A percentile compares a stretch with the other conserved stretches of the same genome.
Evolutionary conservation across 2,888 invertebrate species (phyloP).

Genomic region (Phania funesta): DNA sequence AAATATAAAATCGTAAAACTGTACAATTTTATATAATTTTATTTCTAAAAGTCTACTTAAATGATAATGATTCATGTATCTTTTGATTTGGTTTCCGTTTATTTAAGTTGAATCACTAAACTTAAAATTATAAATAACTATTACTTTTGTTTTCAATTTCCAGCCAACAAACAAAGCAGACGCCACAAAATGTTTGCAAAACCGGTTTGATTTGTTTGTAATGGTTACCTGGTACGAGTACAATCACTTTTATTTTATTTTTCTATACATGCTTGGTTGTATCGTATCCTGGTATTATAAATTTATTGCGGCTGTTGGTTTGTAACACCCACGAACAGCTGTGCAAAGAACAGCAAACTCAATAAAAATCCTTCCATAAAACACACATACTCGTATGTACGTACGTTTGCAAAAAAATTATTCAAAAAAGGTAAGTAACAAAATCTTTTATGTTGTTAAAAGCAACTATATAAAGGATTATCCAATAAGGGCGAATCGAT

Average conservation of each 20-base stretch:
- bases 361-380: no score
- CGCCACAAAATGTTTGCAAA: slow-evolving; percentile 54
- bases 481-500: no score
- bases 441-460: no score
- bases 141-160: slow-evolving; percentile 33
- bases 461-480: no score
- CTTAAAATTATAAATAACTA: slow-evolving; percentile 16
- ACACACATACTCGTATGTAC: no score
- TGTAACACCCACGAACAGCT: slow-evolving; percentile 37
- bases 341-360: not conserved
- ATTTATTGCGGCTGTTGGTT: not conserved
- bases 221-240: slow-evolving; percentile 31
- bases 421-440: no score
- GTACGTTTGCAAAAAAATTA: no score
- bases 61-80: slow-evolving; percentile 39
- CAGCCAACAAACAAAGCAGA: slow-evolving; percentile 50
- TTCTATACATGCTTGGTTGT: slow-evolving; percentile 3
- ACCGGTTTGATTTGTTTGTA: slow-evolving; percentile 50
- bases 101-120: slow-evolving; percentile 49
- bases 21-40: not conserved
- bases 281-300: slow-evolving; percentile 40
- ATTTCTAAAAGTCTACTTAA: slow-evolving; percentile 20
- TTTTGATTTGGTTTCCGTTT: slow-evolving; percentile 42
- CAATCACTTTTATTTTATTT: slow-evolving; percentile 48
- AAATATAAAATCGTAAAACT: no score